These are phyloP conservation scores for Okamejei kenojei DNA, from an alignment of 2,797 vertebrate genomes.

Conservation along the genomic window DNA sequence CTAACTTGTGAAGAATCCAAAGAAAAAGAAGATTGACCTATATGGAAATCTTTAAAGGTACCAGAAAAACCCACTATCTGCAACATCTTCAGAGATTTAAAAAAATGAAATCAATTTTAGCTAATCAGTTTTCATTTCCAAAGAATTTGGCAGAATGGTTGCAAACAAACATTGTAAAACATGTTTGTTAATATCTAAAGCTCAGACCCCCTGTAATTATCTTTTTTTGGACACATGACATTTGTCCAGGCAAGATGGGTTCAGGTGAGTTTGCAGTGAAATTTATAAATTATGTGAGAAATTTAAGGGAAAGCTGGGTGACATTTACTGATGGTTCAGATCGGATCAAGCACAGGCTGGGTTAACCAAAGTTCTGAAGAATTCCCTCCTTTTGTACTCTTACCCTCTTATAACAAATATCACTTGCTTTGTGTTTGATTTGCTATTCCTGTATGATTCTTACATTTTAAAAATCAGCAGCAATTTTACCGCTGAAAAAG, in stretches of 20 bases:
- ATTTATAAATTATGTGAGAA: not conserved
- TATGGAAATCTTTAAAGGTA: not conserved
- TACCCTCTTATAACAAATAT: too few species aligned
- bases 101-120: not conserved
- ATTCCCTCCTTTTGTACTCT: too few species aligned
- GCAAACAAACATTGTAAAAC: not conserved
- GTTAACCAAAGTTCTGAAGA: too few species aligned
- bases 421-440: too few species aligned
- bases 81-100: not conserved
- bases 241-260: not conserved
- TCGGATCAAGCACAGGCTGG: not conserved
- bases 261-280: not conserved
- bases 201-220: not conserved
- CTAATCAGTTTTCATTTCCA: not conserved
- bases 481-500: too few species aligned
- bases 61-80: not conserved
- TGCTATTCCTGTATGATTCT: too few species aligned
- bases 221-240: not conserved
- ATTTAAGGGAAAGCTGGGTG: not conserved
- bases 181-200: not conserved
- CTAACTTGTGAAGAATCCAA: not conserved
- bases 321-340: not conserved
- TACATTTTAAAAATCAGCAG: too few species aligned
- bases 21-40: not conserved
- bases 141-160: not conserved